These are phyloP conservation scores for Furcifer pardalis DNA, from an alignment of 2,797 vertebrate species.

Conservation along the genomic window DNA sequence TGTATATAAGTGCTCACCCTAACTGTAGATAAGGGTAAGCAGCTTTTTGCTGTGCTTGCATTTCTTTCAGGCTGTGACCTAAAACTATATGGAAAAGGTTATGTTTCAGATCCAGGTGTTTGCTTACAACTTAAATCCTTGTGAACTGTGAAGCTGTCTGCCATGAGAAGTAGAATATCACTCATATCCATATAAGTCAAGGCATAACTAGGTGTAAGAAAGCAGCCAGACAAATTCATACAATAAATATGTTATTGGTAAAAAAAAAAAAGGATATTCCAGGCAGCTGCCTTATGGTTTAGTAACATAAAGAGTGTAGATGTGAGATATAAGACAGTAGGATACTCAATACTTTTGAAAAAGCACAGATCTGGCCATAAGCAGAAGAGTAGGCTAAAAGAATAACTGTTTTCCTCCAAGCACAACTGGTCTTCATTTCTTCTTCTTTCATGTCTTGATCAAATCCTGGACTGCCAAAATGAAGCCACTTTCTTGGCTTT, in stretches of 20 bases:
- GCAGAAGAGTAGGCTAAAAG: not conserved
- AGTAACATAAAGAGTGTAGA: not conserved
- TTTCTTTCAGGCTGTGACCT: not conserved
- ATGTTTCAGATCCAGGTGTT: slow-evolving; percentile 43
- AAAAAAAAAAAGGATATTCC: not conserved
- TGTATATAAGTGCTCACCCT: not conserved
- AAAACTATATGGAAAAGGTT: slow-evolving; percentile 51
- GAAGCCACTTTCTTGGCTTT: too few species aligned
- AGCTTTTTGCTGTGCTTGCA: not conserved
- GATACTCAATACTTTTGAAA: slow-evolving; percentile 24
- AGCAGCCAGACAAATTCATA: not conserved
- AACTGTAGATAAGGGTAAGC: not conserved
- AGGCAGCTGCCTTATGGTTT: not conserved
- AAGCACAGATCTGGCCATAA: slow-evolving; percentile 8
- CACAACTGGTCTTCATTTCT: slow-evolving; percentile 51
- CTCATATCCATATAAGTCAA: not conserved
- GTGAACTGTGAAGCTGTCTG: not conserved
- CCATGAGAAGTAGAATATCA: not conserved
- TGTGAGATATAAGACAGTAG: not conserved
- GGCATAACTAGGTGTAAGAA: too few species aligned
- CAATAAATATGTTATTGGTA: not conserved
- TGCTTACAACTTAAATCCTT: not conserved
- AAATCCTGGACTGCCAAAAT: too few species aligned
- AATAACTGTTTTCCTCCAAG: not conserved
- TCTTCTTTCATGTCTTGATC: too few species aligned